Evolutionary conservation across 2,797 vertebrate genomes (phyloP).

Genomic region (Enteromius afrohamiltoni): DNA sequence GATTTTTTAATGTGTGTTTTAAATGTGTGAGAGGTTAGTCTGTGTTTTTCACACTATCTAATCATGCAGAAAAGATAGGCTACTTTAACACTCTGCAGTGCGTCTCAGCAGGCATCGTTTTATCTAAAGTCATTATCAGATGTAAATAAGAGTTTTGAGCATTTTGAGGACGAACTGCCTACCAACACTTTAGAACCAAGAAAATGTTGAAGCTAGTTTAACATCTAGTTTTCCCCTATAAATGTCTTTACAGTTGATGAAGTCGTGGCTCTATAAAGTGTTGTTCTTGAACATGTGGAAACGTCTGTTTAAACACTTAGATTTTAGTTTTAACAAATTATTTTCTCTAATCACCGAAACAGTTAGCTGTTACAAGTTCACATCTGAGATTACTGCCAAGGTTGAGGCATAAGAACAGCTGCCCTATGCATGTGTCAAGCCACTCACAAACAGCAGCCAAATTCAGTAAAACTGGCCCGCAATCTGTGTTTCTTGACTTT

Average conservation of each 20-base stretch:
- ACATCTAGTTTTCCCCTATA: background rate
- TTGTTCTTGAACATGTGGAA: conserved; percentile 4
- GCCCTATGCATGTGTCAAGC: background rate
- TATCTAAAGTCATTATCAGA: conserved; percentile 4
- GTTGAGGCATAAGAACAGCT: conserved; percentile 32
- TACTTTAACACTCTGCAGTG: background rate
- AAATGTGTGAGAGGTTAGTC: background rate
- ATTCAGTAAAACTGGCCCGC: background rate
- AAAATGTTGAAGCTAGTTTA: background rate
- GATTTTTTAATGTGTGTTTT: conserved; percentile 9
- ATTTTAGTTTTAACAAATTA: conserved; percentile 7
- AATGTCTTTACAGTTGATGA: background rate
- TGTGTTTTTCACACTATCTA: background rate
- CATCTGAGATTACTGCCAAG: conserved; percentile 32
- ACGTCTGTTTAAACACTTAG: conserved; percentile 33
- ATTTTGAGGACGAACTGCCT: background rate
- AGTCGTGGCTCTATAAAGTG: background rate
- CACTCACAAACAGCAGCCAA: conserved; percentile 27
- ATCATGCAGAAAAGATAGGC: background rate
- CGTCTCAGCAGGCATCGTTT: conserved; percentile 6
- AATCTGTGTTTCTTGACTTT: conserved; percentile 32
- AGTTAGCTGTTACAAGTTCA: conserved; percentile 40
- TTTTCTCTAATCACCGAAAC: conserved; percentile 30
- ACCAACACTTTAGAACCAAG: background rate
- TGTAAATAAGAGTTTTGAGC: conserved; percentile 2